These are phyloP conservation scores for Sycophila sp. DNA, from an alignment of 1,140 invertebrate genomes.

Conservation along the genomic window DNA sequence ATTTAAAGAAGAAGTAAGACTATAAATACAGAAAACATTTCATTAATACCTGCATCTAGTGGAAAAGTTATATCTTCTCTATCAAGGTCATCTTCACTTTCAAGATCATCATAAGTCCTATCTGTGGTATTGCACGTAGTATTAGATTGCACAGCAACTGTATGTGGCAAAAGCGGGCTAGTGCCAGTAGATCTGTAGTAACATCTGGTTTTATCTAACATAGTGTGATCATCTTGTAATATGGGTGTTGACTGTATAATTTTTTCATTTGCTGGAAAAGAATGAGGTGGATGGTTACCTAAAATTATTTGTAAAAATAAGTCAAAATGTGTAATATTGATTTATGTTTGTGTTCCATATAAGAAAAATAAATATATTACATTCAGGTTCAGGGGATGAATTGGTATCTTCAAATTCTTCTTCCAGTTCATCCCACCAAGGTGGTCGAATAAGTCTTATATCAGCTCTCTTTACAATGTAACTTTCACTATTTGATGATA, in stretches of 20 bases:
- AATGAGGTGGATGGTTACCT: too few species aligned
- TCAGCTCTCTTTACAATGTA: slow-evolving; percentile 84
- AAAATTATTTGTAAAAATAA: too few species aligned
- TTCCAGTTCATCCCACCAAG: slow-evolving; percentile 95
- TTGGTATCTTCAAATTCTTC: slow-evolving; percentile 64
- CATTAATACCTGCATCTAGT: slow-evolving; percentile 73
- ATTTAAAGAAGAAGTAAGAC: too few species aligned
- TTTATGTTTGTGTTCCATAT: too few species aligned
- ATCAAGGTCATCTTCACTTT: slow-evolving; percentile 90
- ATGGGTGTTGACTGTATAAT: slow-evolving; percentile 1
- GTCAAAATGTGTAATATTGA: too few species aligned
- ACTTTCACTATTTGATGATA: slow-evolving; percentile 66
- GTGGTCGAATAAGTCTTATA: slow-evolving; percentile 87
- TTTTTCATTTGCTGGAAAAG: too few species aligned
- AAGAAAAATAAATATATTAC: too few species aligned
- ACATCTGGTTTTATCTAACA: slow-evolving; percentile 31
- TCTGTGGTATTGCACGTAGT: slow-evolving; percentile 71
- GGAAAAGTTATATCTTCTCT: slow-evolving; percentile 88
- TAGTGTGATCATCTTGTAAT: neutral
- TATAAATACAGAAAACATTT: too few species aligned
- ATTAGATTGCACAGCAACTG: slow-evolving; percentile 63
- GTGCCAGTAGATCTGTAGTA: slow-evolving; percentile 64
- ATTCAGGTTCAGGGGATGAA: too few species aligned
- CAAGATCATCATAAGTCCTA: slow-evolving; percentile 83
- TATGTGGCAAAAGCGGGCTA: slow-evolving; percentile 66